A percentile compares a stretch with the other conserved stretches of the same genome.
phyloP scores from a whole-genome alignment of 2,888 invertebrate species.

The Aspidiotus rigidus region DNA sequence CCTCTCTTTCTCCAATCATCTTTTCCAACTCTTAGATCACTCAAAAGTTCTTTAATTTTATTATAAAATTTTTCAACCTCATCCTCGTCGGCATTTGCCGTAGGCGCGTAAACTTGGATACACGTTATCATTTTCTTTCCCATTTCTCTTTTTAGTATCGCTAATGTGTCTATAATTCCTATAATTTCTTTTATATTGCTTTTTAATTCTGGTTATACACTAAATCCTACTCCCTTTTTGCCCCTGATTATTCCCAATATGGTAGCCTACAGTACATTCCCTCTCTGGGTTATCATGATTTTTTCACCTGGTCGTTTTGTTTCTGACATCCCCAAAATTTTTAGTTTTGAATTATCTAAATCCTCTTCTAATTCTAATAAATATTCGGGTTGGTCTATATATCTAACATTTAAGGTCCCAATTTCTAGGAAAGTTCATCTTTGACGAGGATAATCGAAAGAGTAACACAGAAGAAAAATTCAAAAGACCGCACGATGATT shows the following conservation, averaged over 20 bases:
- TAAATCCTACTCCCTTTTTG: slow-evolving; percentile 15
- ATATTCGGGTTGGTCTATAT: background rate
- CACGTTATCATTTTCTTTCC: background rate
- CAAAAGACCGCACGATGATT: background rate
- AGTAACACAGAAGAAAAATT: background rate
- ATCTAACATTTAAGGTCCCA: background rate
- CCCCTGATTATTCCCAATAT: background rate
- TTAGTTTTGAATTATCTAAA: background rate
- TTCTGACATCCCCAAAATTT: slow-evolving; percentile 2
- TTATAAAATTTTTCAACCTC: slow-evolving; percentile 8
- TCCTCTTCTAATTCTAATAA: background rate
- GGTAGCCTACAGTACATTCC: background rate
- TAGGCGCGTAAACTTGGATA: slow-evolving; percentile 12
- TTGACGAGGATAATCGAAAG: background rate
- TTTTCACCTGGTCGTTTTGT: background rate
- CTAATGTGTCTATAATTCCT: background rate
- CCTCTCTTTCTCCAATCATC: background rate
- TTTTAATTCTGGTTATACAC: background rate
- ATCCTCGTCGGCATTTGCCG: background rate
- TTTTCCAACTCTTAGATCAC: slow-evolving; percentile 1
- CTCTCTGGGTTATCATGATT: background rate
- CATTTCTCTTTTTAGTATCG: background rate
- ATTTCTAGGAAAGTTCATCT: background rate
- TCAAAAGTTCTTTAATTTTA: background rate
- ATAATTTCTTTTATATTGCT: background rate